Conservation (phyloP, 2,797 vertebrate species). For the Hemibagrus guttatus region DNA sequence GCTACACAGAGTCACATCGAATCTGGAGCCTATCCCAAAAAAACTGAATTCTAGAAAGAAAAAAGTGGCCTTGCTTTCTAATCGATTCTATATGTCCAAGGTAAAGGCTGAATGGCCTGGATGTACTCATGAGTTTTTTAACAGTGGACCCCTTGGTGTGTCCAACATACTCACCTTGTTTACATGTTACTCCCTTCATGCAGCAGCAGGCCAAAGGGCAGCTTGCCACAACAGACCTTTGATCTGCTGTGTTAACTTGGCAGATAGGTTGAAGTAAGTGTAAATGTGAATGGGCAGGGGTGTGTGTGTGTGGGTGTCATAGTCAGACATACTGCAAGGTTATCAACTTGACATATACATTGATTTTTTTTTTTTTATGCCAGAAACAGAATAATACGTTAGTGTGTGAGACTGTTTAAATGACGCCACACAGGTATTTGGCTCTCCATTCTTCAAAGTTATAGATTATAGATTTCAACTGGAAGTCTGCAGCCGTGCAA, state of each 20-base stretch:
- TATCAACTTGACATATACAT: not conserved
- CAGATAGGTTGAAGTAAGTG: slow-evolving; percentile 2
- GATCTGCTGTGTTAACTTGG: slow-evolving; percentile 30
- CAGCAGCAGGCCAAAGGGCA: slow-evolving; percentile 48
- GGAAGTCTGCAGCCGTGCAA: not conserved
- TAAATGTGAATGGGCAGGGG: not conserved
- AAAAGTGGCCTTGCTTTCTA: not conserved
- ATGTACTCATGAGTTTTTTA: not conserved
- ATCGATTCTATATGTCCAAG: not conserved
- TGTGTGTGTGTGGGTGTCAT: not conserved
- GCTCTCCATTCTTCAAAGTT: not conserved
- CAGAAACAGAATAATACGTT: not conserved
- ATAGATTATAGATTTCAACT: not conserved
- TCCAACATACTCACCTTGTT: slow-evolving; percentile 31
- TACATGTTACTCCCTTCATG: slow-evolving; percentile 40
- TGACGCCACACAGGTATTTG: not conserved
- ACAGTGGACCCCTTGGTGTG: slow-evolving; percentile 6
- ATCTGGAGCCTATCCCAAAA: too few relatives aligned
- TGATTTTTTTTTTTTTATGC: not conserved
- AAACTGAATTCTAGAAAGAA: not conserved
- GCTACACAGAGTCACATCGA: too few relatives aligned
- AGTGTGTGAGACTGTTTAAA: not conserved
- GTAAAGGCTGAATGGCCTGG: not conserved
- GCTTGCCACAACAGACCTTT: slow-evolving; percentile 47
- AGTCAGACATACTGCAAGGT: not conserved